phyloP scores from a whole-genome alignment of 2,113 vertebrate genomes.

The Catharus minimus region DNA sequence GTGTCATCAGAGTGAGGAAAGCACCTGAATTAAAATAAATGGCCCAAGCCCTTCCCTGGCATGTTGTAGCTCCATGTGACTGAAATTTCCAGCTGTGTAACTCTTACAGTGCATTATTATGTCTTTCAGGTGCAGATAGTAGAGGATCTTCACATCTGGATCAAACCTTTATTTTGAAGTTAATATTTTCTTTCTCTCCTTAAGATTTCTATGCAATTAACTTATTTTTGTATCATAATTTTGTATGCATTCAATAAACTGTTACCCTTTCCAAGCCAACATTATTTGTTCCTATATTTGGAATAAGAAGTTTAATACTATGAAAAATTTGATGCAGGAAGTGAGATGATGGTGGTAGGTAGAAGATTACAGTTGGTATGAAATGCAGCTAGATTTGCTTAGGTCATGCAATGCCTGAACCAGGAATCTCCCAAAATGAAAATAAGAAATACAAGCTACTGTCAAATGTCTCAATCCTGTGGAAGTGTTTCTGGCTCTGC shows the following conservation, averaged over 20 bases:
- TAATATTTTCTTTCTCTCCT: background rate
- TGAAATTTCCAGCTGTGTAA: background rate
- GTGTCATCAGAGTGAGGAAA: background rate
- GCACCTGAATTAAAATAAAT: background rate
- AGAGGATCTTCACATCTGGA: slow-evolving; percentile 1
- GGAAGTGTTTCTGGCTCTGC: background rate
- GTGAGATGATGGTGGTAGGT: background rate
- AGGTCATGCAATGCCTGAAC: background rate
- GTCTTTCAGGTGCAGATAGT: slow-evolving; percentile 53
- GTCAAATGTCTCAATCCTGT: background rate
- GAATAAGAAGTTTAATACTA: background rate
- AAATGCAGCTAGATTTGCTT: background rate
- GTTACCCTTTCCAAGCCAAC: background rate
- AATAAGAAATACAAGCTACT: background rate
- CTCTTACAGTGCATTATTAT: background rate
- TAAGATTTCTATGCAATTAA: background rate
- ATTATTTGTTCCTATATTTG: background rate
- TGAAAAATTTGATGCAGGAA: background rate
- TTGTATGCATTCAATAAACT: background rate
- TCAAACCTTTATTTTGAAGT: background rate
- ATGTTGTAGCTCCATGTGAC: background rate
- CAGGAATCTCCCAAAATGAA: background rate
- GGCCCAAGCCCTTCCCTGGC: background rate
- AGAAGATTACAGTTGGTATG: background rate
- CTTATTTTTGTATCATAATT: background rate